Conservation (phyloP, 2,888 invertebrate genomes). For the Plusia festucae region DNA sequence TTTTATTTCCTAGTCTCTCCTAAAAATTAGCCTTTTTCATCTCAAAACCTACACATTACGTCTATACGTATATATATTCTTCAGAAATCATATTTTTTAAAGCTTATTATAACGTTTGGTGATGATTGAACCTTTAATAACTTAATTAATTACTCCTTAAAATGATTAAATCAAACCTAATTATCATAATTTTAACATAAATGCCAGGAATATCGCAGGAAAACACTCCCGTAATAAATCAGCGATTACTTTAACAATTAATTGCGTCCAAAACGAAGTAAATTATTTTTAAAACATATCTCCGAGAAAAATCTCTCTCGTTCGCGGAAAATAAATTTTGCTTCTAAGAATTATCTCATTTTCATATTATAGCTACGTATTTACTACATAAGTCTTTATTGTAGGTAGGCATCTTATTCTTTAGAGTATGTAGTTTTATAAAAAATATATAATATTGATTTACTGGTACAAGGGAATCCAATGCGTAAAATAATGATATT, state of each 20-base stretch:
- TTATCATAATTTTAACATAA: slow-evolving; percentile 50
- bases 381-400: too few species aligned
- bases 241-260: slow-evolving; percentile 6
- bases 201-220: slow-evolving; percentile 22
- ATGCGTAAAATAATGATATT: too few species aligned
- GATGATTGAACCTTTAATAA: slow-evolving; percentile 38
- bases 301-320: too few species aligned
- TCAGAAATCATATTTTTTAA: not conserved
- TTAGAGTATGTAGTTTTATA: too few species aligned
- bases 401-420: too few species aligned
- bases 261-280: not conserved
- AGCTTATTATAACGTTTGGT: slow-evolving; percentile 31
- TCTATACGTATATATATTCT: too few species aligned
- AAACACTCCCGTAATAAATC: slow-evolving; percentile 28
- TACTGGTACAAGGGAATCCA: too few species aligned
- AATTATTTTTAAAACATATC: not conserved
- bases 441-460: too few species aligned
- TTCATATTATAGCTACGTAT: not conserved
- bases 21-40: too few species aligned
- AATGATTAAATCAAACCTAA: slow-evolving; percentile 37
- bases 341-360: not conserved
- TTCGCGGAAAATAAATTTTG: not conserved
- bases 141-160: slow-evolving; percentile 46
- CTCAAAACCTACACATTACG: too few species aligned
- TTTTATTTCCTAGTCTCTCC: too few species aligned